These are phyloP conservation scores for Plebejus argus DNA, from an alignment of 2,888 invertebrate genomes.

Conservation along the genomic window DNA sequence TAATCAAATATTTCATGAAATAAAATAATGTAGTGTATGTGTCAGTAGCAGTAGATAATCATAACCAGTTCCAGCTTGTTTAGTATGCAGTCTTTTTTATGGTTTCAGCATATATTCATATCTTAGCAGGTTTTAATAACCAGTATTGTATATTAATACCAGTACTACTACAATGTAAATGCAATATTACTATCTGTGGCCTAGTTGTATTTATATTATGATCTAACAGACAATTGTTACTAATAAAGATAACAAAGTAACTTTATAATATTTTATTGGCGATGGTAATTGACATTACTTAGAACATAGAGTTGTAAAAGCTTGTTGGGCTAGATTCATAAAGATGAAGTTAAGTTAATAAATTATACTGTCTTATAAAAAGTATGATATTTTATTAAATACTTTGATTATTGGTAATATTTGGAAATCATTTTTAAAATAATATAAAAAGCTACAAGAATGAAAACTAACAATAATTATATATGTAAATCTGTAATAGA, in stretches of 20 bases:
- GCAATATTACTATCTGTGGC: background rate
- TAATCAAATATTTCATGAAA: background rate
- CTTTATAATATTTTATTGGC: too few species aligned
- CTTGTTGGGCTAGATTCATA: too few species aligned
- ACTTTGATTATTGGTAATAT: too few species aligned
- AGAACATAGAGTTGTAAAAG: too few species aligned
- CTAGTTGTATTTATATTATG: background rate
- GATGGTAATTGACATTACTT: too few species aligned
- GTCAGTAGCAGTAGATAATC: background rate
- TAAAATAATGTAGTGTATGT: background rate
- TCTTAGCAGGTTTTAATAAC: conserved; percentile 1
- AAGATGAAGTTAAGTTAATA: too few species aligned
- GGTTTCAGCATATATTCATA: conserved; percentile 7
- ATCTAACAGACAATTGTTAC: background rate
- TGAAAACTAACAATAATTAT: background rate
- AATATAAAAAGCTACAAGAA: too few species aligned
- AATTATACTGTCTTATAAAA: too few species aligned
- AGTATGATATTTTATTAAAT: too few species aligned
- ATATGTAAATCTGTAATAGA: conserved; percentile 3
- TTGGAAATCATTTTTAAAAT: too few species aligned
- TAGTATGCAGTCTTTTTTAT: background rate
- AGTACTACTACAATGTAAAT: background rate
- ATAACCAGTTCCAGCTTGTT: background rate
- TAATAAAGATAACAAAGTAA: background rate
- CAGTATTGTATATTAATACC: background rate